phyloP scores from a whole-genome alignment of 2,797 vertebrate genomes.

The Nothura maculosa region DNA sequence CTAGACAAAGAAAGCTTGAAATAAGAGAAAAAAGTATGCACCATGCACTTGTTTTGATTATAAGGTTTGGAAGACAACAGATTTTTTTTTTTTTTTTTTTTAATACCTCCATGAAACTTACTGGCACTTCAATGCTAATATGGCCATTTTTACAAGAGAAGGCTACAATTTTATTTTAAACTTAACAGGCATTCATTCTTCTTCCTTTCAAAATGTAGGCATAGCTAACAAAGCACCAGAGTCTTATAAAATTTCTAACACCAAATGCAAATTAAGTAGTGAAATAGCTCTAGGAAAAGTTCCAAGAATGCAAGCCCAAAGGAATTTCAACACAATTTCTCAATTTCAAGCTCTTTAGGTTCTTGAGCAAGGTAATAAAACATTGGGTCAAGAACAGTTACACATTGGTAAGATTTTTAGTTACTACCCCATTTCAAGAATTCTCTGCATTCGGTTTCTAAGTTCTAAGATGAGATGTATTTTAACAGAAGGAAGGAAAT shows the following conservation, averaged over 20 bases:
- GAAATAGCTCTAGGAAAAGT: conserved; percentile 58
- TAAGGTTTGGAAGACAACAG: neutral
- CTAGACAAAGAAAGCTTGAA: neutral
- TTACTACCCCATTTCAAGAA: conserved; percentile 11
- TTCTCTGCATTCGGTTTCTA: neutral
- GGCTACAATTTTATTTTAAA: conserved; percentile 26
- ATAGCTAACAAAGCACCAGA: conserved; percentile 62
- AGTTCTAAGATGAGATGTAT: neutral
- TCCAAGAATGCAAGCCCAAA: conserved; percentile 59
- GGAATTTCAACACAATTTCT: conserved; percentile 31
- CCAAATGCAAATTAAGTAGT: conserved; percentile 50
- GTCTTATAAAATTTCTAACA: conserved; percentile 71
- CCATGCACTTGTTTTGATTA: neutral
- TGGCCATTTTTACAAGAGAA: conserved; percentile 24
- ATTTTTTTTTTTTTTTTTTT: neutral
- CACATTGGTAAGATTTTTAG: neutral
- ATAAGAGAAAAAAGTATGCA: neutral
- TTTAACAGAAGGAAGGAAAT: neutral
- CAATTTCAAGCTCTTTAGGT: neutral
- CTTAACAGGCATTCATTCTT: conserved; percentile 19
- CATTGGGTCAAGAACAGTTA: neutral
- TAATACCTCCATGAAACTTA: neutral
- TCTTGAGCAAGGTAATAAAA: conserved; percentile 19
- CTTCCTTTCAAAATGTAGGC: conserved; percentile 43
- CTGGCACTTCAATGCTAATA: neutral